Evolutionary conservation across 2,797 vertebrate genomes (phyloP).

Genomic region (Oreochromis grahami): DNA sequence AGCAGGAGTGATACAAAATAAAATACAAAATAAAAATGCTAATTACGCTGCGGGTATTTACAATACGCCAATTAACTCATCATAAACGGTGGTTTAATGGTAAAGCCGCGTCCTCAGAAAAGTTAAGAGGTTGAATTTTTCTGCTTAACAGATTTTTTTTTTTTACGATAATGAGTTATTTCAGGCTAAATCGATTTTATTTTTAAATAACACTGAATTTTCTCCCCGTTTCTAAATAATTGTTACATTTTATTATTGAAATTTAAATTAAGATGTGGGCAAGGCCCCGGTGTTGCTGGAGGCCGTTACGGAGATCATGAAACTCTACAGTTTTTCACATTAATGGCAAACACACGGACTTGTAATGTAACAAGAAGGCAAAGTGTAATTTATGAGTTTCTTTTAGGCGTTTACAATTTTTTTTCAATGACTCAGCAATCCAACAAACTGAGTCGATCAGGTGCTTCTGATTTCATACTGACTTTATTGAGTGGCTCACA

Average conservation of each 20-base stretch:
- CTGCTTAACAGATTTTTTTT: not conserved
- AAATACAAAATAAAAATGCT: not conserved
- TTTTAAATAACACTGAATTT: fast-evolving
- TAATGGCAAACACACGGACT: not conserved
- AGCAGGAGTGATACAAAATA: not conserved
- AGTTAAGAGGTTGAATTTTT: not conserved
- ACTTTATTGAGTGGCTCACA: slow-evolving; percentile 82
- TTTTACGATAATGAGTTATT: not conserved
- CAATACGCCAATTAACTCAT: not conserved
- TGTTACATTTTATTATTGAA: not conserved
- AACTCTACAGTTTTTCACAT: not conserved
- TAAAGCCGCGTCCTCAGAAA: not conserved
- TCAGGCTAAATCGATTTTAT: not conserved
- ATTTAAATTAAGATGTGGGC: not conserved
- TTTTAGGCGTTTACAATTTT: not conserved
- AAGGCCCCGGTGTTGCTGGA: slow-evolving; percentile 12
- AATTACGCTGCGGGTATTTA: not conserved
- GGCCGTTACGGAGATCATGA: slow-evolving; percentile 4
- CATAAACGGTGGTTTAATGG: not conserved
- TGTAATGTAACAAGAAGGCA: not conserved
- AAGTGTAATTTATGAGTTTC: not conserved
- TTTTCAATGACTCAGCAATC: slow-evolving; percentile 46
- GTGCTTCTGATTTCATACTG: slow-evolving; percentile 74
- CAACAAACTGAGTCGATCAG: slow-evolving; percentile 65
- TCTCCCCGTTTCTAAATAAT: not conserved